A percentile compares a stretch with the other conserved stretches of the same genome.
phyloP scores from a whole-genome alignment of 2,113 vertebrate genomes.

The Otis tarda region DNA sequence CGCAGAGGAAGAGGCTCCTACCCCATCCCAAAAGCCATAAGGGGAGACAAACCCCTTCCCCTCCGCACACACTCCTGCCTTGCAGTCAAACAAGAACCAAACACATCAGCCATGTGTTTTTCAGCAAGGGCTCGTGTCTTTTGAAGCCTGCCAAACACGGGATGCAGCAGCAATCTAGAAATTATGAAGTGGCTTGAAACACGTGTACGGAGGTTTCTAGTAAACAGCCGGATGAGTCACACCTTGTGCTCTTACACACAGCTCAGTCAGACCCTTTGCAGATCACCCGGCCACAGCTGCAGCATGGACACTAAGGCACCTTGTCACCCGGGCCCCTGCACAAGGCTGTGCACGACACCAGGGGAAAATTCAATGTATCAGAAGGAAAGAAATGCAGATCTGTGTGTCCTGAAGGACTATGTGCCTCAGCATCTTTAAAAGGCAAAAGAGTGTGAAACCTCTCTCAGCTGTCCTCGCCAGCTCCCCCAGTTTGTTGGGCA shows the following conservation, averaged over 20 bases:
- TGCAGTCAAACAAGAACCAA: neutral
- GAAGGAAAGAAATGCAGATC: neutral
- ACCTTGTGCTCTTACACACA: neutral
- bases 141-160: neutral
- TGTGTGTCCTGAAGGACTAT: neutral
- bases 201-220: neutral
- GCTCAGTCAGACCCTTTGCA: neutral
- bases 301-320: neutral
- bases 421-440: neutral
- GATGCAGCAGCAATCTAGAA: neutral
- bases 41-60: neutral
- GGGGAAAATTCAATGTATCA: neutral
- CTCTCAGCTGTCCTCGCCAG: neutral
- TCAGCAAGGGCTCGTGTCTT: neutral
- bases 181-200: neutral
- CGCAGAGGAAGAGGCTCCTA: neutral
- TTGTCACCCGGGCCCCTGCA: accelerated
- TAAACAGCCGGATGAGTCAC: neutral
- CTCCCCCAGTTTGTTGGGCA: neutral
- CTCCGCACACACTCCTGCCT: neutral
- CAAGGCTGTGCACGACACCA: neutral
- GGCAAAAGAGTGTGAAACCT: neutral
- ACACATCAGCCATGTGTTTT: neutral
- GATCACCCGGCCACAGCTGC: accelerated
- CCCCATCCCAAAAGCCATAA: neutral